Percentiles rank a stretch among this genome's conserved stretches.
phyloP scores from a whole-genome alignment of 2,797 vertebrate species.

The Pyrocephalus nanus region DNA sequence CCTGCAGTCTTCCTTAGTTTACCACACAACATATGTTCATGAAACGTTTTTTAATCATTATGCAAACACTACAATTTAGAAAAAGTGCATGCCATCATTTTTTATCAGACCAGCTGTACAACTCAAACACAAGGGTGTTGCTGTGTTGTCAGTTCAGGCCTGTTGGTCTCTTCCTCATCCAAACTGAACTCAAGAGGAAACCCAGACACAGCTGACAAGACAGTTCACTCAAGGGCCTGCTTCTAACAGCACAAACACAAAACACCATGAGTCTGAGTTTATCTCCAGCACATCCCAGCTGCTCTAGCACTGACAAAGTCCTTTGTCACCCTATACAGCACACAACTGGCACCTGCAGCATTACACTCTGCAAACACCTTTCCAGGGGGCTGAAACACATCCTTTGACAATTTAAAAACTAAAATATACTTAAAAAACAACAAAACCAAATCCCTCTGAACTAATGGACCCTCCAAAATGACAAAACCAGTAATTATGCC shows the following conservation, averaged over 20 bases:
- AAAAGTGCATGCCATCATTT: background rate
- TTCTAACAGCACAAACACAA: background rate
- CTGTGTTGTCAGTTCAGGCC: background rate
- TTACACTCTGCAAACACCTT: fast-evolving
- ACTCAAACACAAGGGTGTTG: background rate
- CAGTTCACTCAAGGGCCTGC: background rate
- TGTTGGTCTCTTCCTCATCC: constrained; percentile 1
- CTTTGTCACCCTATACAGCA: background rate
- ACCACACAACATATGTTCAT: background rate
- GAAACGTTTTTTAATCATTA: background rate
- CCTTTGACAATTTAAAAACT: background rate
- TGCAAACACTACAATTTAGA: background rate
- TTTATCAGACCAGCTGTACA: background rate
- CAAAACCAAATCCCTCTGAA: background rate
- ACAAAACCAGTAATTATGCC: background rate
- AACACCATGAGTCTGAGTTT: background rate
- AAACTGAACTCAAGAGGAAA: background rate
- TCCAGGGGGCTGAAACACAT: background rate
- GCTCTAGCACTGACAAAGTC: fast-evolving
- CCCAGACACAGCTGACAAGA: background rate
- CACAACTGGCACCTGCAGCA: fast-evolving
- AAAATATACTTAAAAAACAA: background rate
- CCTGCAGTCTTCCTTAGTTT: background rate
- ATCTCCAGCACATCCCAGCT: background rate
- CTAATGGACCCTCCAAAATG: background rate